Evolutionary conservation across 2,888 invertebrate genomes (phyloP).

Genomic region (Lithophane leautieri): DNA sequence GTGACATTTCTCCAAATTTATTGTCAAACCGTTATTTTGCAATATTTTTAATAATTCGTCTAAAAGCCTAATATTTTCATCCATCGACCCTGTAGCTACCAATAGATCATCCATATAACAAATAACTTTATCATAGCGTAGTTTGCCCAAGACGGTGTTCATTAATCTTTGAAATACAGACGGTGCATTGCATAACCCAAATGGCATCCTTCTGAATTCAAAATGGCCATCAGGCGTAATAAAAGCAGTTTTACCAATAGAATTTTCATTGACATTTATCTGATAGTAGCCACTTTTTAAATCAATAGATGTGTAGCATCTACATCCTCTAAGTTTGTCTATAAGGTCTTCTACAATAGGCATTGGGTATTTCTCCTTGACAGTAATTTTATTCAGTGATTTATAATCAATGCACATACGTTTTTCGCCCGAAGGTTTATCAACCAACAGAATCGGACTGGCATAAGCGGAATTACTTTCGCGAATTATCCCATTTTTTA

Average conservation of each 20-base stretch:
- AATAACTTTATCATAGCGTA: no score
- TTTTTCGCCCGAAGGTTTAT: background rate
- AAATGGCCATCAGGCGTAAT: background rate
- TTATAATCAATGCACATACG: slow-evolving; percentile 5
- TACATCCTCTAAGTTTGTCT: background rate
- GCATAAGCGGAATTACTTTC: slow-evolving; percentile 10
- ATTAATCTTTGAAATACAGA: slow-evolving; percentile 7
- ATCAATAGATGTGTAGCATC: background rate
- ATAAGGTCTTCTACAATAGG: slow-evolving; percentile 9
- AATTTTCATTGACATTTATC: background rate
- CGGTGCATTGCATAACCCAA: background rate
- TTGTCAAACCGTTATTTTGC: no score
- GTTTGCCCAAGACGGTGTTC: background rate
- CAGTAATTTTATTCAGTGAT: slow-evolving; percentile 8
- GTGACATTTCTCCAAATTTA: slow-evolving; percentile 1
- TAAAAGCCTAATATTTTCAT: no score
- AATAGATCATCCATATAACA: no score
- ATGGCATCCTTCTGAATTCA: slow-evolving; percentile 11
- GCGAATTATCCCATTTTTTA: no score
- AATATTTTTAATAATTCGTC: no score
- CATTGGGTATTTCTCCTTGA: slow-evolving; percentile 9
- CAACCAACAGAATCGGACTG: slow-evolving; percentile 1
- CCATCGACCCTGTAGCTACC: no score
- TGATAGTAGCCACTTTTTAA: background rate
- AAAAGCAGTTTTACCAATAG: slow-evolving; percentile 2